Evolutionary conservation across 1,140 invertebrate genomes (phyloP).

Genomic region (Drosophila biarmipes): DNA sequence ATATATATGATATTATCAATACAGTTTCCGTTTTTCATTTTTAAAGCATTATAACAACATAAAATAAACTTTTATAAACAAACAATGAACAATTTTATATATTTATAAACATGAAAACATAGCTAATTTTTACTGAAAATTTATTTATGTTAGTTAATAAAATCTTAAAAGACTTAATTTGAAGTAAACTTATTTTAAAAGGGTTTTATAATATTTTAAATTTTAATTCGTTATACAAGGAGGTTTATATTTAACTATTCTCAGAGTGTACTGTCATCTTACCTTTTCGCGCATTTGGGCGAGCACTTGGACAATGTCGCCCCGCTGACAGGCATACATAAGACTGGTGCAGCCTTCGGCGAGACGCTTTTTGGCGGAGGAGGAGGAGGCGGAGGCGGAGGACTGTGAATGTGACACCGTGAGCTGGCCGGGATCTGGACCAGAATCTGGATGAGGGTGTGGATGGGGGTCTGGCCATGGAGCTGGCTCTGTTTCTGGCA

Average conservation of each 20-base stretch:
- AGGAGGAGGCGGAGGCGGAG: neutral
- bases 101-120: too few species aligned
- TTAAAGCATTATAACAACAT: too few species aligned
- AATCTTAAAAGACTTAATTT: too few species aligned
- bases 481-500: slow-evolving; percentile 41
- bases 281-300: slow-evolving; percentile 85
- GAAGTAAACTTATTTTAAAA: too few species aligned
- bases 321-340: slow-evolving; percentile 96
- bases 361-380: slow-evolving; percentile 76
- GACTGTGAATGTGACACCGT: slow-evolving; percentile 21
- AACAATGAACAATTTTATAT: too few species aligned
- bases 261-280: slow-evolving; percentile 24
- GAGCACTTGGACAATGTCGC: slow-evolving; percentile 86
- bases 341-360: slow-evolving; percentile 89
- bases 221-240: neutral
- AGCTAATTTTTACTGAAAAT: too few species aligned
- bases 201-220: neutral
- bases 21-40: too few species aligned
- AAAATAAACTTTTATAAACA: too few species aligned
- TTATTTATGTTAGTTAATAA: too few species aligned
- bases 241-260: neutral
- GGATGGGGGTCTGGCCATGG: slow-evolving; percentile 3
- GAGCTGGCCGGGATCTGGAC: slow-evolving; percentile 15
- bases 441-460: too few species aligned
- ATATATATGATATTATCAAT: too few species aligned